phyloP scores from a whole-genome alignment of 2,797 vertebrate species.

The Centropyge bicolor region DNA sequence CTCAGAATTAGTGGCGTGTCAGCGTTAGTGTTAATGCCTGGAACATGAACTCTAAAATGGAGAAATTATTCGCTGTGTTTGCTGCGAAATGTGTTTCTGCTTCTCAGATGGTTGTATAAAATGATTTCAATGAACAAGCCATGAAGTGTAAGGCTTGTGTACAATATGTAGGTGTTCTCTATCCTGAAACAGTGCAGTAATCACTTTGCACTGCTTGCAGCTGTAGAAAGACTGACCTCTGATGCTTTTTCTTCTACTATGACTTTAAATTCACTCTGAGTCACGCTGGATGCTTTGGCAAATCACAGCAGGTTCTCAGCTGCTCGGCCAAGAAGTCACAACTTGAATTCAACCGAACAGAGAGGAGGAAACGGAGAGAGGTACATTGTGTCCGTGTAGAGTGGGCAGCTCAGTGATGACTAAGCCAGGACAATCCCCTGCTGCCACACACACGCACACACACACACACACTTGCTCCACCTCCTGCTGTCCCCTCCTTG shows the following conservation, averaged over 20 bases:
- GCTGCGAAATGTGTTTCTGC: not conserved
- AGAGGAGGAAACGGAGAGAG: slow-evolving; percentile 22
- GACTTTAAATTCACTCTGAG: slow-evolving; percentile 21
- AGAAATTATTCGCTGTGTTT: not conserved
- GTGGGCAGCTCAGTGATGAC: slow-evolving; percentile 49
- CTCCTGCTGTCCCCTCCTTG: slow-evolving; percentile 20
- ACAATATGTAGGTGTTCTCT: not conserved
- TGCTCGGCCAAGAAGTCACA: slow-evolving; percentile 9
- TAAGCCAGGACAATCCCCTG: slow-evolving; percentile 52
- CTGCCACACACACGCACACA: slow-evolving; percentile 21
- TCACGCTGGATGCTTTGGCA: slow-evolving; percentile 22
- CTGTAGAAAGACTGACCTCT: not conserved
- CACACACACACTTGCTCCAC: slow-evolving; percentile 34
- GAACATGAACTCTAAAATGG: not conserved
- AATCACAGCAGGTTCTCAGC: slow-evolving; percentile 33
- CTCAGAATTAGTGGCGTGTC: too few relatives aligned
- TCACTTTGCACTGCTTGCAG: not conserved
- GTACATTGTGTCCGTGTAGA: slow-evolving; percentile 54
- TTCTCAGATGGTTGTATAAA: not conserved
- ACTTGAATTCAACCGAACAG: slow-evolving; percentile 12
- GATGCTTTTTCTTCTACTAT: not conserved
- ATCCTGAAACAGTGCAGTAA: not conserved
- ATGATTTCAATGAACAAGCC: not conserved
- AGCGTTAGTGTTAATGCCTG: not conserved
- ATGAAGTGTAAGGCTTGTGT: not conserved